Base-by-base conservation (phyloP, 2,797 vertebrate species). In the Melanotaenia trifasciata region DNA sequence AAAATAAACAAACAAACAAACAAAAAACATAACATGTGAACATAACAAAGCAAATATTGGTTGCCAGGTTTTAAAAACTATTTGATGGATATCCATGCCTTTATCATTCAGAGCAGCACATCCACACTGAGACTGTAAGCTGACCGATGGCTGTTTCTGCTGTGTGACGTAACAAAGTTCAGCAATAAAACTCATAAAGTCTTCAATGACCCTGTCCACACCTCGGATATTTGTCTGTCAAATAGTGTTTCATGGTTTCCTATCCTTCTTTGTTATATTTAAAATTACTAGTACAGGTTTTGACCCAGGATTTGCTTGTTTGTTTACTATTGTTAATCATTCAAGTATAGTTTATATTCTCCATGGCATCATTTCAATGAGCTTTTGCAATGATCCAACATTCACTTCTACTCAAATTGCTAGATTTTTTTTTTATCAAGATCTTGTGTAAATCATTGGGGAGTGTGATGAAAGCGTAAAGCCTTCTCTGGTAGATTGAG, bases 71-170 rank as follows among this genome's bases (percentile, higher is more conserved):
- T 13, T 58, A 18, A 28, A 68, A 65, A 38, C 36, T 38, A 11
- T 38, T 30, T 30, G 30, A 30, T 38, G 36, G 36, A 38, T 13
- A 14, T 5, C 1, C 4, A 40, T 40, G 38, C 14, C 69, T 74
- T 69, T 3, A 70, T 60, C 18, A 22, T 9, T 10, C 1, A 2
- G 38, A 66, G 54, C n/a, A 0, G 36, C 14, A 32, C 1, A 32
- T 73, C 73, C 63, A 50, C 7, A 36, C 22, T 20, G 56, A 58
- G 62, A n/a, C 22, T 59, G 47, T n/a, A 36, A 30, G 73, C 3
- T 43, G 67, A 3, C 74, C 54, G 59, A 20, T 43, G 59, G 70
- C 58, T 72, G 61, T 59, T 45, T 76, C 40, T 64, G 63, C 38
- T 5, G 5, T 53, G 60, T 22, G 61, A 47, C 4, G 33, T 56